Conservation (phyloP, 1,140 invertebrate species). For the Sweltsa coloradensis region DNA sequence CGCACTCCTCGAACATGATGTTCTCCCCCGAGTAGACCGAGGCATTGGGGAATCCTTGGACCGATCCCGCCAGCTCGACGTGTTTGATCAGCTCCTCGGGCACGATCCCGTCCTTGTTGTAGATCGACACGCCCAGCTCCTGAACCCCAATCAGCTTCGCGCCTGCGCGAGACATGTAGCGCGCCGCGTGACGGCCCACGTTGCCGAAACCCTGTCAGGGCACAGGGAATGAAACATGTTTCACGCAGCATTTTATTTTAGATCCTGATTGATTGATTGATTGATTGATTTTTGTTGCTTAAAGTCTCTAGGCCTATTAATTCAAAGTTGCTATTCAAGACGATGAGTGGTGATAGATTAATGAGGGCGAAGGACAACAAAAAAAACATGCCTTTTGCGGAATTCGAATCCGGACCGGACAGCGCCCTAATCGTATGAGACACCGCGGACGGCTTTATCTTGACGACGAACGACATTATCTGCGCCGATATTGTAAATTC, state of each 20-base stretch:
- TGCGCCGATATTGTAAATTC: too few species aligned
- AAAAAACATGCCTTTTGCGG: too few species aligned
- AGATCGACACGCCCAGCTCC: constrained; percentile 58
- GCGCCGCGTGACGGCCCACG: constrained; percentile 67
- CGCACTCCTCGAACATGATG: constrained; percentile 63
- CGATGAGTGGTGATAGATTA: too few species aligned
- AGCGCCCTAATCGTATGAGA: too few species aligned
- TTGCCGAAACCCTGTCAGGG: constrained; percentile 64
- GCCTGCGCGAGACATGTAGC: constrained; percentile 63
- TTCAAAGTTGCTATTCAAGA: too few species aligned
- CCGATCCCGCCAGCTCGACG: constrained; percentile 49
- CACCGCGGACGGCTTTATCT: too few species aligned
- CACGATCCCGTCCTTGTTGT: constrained; percentile 67
- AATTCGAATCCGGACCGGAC: too few species aligned
- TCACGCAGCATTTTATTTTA: background rate
- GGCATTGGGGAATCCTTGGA: constrained; percentile 62
- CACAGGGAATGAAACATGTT: background rate
- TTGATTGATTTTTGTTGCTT: too few species aligned
- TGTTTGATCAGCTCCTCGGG: constrained; percentile 44
- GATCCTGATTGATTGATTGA: too few species aligned
- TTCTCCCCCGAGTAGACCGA: constrained; percentile 42
- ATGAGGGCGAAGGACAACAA: too few species aligned
- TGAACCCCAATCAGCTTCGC: constrained; percentile 70
- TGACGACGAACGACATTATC: too few species aligned
- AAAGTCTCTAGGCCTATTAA: too few species aligned